Conservation (phyloP, 2,797 vertebrate species). For the Sebastes steindachneri region DNA sequence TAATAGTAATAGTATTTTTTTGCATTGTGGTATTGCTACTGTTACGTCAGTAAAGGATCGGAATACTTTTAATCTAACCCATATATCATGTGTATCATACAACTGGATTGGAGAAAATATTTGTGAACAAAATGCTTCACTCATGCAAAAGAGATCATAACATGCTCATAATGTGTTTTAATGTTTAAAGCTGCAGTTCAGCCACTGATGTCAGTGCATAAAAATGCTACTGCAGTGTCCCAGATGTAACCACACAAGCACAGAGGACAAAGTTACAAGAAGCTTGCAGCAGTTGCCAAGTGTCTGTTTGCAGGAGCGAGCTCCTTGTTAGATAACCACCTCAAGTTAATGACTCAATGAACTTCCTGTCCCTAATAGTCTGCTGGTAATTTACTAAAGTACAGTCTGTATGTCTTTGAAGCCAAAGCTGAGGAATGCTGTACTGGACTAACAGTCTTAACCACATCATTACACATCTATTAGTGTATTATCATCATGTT, state of each 20-base stretch:
- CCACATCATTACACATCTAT: slow-evolving; percentile 38
- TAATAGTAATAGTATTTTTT: background rate
- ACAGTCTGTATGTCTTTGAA: slow-evolving; percentile 58
- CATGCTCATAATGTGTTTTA: slow-evolving; percentile 14
- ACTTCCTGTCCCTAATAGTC: slow-evolving; percentile 36
- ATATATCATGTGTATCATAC: background rate
- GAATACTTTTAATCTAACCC: background rate
- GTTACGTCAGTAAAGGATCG: background rate
- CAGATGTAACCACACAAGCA: slow-evolving; percentile 51
- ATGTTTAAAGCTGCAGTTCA: slow-evolving; percentile 21
- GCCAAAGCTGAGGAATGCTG: slow-evolving; percentile 53
- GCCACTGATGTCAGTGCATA: slow-evolving; percentile 61
- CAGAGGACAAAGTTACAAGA: slow-evolving; percentile 34
- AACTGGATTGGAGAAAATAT: slow-evolving; percentile 21
- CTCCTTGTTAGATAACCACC: slow-evolving; percentile 57
- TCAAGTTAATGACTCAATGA: slow-evolving; percentile 51
- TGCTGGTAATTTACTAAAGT: slow-evolving; percentile 40
- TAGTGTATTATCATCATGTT: slow-evolving; percentile 19
- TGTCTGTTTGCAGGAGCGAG: slow-evolving; percentile 34
- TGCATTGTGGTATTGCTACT: background rate
- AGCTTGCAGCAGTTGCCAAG: slow-evolving; percentile 14
- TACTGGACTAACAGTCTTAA: slow-evolving; percentile 47
- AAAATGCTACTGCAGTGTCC: slow-evolving; percentile 55
- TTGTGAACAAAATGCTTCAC: slow-evolving; percentile 29
- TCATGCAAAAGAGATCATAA: slow-evolving; percentile 28